Percentiles rank a stretch among this genome's conserved stretches.
These are phyloP conservation scores for Dinothrombium tinctorium DNA, from an alignment of 1,140 invertebrate species.

Conservation along the genomic window DNA sequence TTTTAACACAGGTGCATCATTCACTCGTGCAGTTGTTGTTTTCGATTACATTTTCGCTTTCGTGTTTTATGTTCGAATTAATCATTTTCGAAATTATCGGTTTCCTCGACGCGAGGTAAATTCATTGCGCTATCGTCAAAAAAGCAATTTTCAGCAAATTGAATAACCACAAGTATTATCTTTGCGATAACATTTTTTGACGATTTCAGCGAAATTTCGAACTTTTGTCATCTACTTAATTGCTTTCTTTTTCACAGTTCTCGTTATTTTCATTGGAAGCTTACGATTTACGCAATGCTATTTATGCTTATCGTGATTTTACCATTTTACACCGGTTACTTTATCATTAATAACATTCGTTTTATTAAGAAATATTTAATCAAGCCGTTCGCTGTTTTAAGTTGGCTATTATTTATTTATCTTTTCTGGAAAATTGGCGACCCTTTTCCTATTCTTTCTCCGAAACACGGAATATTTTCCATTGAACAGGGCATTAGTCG, in stretches of 20 bases:
- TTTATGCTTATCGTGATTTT: conserved; percentile 87
- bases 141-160: too few species aligned
- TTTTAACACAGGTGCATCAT: conserved; percentile 43
- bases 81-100: conserved; percentile 99
- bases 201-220: too few species aligned
- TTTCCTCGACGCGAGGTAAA: conserved; percentile 53
- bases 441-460: conserved; percentile 88
- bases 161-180: too few species aligned
- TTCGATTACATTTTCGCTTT: conserved; percentile 83
- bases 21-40: conserved; percentile 83
- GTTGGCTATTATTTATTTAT: conserved; percentile 79
- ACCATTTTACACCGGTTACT: conserved; percentile 92
- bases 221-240: conserved; percentile 4
- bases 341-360: conserved; percentile 66
- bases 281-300: conserved; percentile 67
- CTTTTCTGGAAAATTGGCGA: conserved; percentile 98
- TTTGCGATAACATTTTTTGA: too few species aligned
- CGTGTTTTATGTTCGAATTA: conserved; percentile 97
- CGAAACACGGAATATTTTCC: conserved; percentile 61
- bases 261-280: conserved; percentile 84
- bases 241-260: conserved; percentile 36
- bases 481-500: conserved; percentile 91
- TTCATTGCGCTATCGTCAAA: too few species aligned
- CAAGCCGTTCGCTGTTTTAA: conserved; percentile 47
- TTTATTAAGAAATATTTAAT: conserved; percentile 52